phyloP scores from a whole-genome alignment of 2,113 vertebrate species.

The Mirza zaza region DNA sequence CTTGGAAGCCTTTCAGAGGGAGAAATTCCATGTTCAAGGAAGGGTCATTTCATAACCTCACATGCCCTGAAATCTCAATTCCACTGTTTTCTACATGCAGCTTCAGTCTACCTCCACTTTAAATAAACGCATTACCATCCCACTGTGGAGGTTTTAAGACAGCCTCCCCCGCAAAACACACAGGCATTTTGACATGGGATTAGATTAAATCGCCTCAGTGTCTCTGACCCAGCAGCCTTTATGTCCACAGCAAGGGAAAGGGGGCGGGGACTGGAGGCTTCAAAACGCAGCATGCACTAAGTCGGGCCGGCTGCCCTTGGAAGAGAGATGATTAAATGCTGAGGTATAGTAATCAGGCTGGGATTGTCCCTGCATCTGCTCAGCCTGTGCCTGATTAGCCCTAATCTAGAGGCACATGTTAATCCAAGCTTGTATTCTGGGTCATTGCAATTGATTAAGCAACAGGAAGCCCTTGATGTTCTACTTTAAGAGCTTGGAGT shows the following conservation, averaged over 20 bases:
- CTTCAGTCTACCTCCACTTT: background rate
- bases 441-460: slow-evolving; percentile 81
- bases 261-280: slow-evolving; percentile 37
- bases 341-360: slow-evolving; percentile 82
- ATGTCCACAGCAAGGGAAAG: slow-evolving; percentile 22
- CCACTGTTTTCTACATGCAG: background rate
- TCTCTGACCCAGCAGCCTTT: slow-evolving; percentile 75
- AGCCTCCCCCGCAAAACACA: background rate
- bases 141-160: background rate
- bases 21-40: background rate
- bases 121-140: background rate
- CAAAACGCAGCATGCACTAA: slow-evolving; percentile 60
- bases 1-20: background rate
- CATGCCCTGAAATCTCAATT: background rate
- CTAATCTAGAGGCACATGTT: slow-evolving; percentile 84
- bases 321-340: slow-evolving; percentile 79
- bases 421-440: slow-evolving; percentile 78
- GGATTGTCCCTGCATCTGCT: slow-evolving; percentile 84
- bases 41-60: background rate
- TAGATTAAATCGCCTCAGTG: slow-evolving; percentile 78
- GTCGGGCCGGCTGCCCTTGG: slow-evolving; percentile 80
- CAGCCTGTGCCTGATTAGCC: slow-evolving; percentile 85
- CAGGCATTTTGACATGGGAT: slow-evolving; percentile 67
- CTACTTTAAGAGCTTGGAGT: background rate
- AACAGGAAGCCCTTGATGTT: slow-evolving; percentile 73